phyloP scores from a whole-genome alignment of 2,888 invertebrate species.

The Augiades crinisus region DNA sequence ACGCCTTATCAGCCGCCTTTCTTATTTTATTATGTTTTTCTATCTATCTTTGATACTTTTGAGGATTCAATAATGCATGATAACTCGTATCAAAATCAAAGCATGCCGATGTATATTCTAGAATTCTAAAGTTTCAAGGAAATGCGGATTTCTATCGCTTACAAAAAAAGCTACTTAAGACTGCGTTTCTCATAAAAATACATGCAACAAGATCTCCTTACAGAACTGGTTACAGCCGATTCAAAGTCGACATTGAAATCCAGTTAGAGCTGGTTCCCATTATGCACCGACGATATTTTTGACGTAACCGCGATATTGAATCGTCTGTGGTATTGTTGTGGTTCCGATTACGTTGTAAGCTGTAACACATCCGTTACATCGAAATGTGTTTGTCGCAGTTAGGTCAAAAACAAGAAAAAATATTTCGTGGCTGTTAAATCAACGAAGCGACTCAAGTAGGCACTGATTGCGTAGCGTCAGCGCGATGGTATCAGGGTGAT shows the following conservation, averaged over 20 bases:
- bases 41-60: neutral
- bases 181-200: conserved; percentile 17
- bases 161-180: too few species aligned
- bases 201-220: neutral
- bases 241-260: conserved; percentile 10
- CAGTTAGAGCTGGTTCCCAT: conserved; percentile 15
- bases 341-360: neutral
- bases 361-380: too few species aligned
- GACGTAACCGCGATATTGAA: conserved; percentile 7
- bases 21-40: neutral
- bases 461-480: neutral
- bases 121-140: too few species aligned
- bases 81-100: too few species aligned
- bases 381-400: too few species aligned
- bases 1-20: neutral
- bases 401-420: too few species aligned
- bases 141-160: too few species aligned
- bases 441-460: neutral
- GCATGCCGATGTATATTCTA: too few species aligned
- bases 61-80: too few species aligned
- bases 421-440: neutral
- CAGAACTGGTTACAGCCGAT: conserved; percentile 12
- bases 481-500: conserved; percentile 32
- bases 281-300: conserved; percentile 7
- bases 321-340: conserved; percentile 11